Evolutionary conservation across 2,888 invertebrate species (phyloP), one percentile per base, ranked within the genome.

Genomic region (Morpho helenor): DNA sequence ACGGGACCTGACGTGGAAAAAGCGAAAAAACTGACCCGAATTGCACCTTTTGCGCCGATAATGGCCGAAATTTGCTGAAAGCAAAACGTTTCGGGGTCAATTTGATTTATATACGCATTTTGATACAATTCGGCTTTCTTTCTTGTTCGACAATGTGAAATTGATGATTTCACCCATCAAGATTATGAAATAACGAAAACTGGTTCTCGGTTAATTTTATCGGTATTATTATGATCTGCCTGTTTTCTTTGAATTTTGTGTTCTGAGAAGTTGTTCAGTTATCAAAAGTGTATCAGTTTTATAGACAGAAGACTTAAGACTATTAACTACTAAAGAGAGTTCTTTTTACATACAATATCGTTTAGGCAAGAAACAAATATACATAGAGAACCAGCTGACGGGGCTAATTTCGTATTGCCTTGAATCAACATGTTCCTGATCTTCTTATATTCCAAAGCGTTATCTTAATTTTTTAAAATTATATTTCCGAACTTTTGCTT

Each of bases 1-100:
- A 82, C 84, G 83, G 84, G 79, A 83, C 82, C 71, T 76, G 67
- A 62, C 63, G 75, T 73, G 74, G 78, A 77, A 65, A 73, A 70
- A 62, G 62, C 66, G 62, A 45, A 75, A 79, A 75, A 76, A 80
- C 77, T 82, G 88, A 77, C 86, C 87, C 78, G 75, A 86, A 88
- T 87, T 83, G 80, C 75, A 78, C 73, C 84, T 84, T 86, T 63
- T 62, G 54, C 54, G 47, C 54, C 42, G 43, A 80, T 82, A 84
- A 81, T 81, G 85, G 79, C 65, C 80, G 78, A 84, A 87, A 82
- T 86, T 84, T 82, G 85, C 86, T 83, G 84, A 85, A 80, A 86
- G 87, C 82, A 70, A 76, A 73, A 71, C 65, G 64, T 76, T 80
- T 82, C 70, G 76, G 77, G 87, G 87, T 84, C 86, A 84, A 76